Percentiles rank a stretch among this genome's conserved stretches.
phyloP scores from a whole-genome alignment of 2,888 invertebrate genomes.

The Sepiola atlantica region DNA sequence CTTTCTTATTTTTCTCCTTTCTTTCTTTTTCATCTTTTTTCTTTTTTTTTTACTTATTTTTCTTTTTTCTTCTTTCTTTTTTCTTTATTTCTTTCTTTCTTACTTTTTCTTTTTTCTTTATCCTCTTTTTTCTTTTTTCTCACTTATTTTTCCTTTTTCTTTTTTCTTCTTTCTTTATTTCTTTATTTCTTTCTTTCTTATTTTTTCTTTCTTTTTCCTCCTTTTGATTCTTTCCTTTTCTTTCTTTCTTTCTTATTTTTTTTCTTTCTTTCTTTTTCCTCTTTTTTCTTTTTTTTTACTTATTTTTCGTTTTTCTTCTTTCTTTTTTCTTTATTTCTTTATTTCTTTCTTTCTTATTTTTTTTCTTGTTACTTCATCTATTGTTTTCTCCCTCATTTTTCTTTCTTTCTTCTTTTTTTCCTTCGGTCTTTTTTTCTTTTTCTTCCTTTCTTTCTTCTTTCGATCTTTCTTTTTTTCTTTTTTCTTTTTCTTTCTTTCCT shows the following conservation, averaged over 20 bases:
- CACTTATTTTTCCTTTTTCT: background rate
- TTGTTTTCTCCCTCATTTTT: background rate
- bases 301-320: fast-evolving
- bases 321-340: background rate
- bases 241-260: too few relatives aligned
- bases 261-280: background rate
- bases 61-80: background rate
- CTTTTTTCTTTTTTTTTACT: background rate
- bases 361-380: background rate
- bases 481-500: too few relatives aligned
- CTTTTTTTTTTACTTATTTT: background rate
- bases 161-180: background rate
- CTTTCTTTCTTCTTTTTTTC: background rate
- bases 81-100: background rate
- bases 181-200: too few relatives aligned
- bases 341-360: fast-evolving
- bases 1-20: background rate
- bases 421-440: too few relatives aligned
- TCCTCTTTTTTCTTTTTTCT: background rate
- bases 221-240: too few relatives aligned
- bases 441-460: too few relatives aligned
- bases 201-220: too few relatives aligned
- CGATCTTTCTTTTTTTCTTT: too few relatives aligned
- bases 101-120: background rate
- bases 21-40: background rate